phyloP scores from a whole-genome alignment of 2,888 invertebrate genomes.

The Apodemia mormo region DNA sequence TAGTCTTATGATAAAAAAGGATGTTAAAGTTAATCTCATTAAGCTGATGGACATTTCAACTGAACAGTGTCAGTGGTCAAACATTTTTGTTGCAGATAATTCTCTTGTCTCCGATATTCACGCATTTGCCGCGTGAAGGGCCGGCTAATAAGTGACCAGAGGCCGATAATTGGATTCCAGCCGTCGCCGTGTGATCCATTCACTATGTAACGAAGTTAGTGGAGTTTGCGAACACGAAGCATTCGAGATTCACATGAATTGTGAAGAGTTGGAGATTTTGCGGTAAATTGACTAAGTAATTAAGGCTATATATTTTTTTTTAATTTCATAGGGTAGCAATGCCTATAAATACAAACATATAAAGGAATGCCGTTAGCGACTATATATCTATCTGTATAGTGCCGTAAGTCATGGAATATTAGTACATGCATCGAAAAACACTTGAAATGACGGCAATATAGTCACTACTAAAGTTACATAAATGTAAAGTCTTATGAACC shows the following conservation, averaged over 20 bases:
- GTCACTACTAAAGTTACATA: no score
- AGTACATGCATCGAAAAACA: no score
- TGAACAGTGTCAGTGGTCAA: not conserved
- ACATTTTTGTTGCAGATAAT: not conserved
- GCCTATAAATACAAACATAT: no score
- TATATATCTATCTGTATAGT: no score
- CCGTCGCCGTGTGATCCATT: constrained; percentile 4
- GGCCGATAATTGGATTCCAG: constrained; percentile 6
- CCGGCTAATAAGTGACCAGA: constrained; percentile 11
- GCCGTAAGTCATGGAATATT: no score
- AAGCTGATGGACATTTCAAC: not conserved
- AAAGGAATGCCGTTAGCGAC: no score
- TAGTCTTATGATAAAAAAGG: not conserved
- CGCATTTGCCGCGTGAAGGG: constrained; percentile 3
- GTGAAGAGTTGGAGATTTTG: no score
- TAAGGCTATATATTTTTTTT: no score
- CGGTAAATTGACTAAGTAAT: no score
- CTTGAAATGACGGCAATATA: no score
- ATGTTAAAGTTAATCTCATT: not conserved
- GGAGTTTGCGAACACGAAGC: not conserved
- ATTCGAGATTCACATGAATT: not conserved
- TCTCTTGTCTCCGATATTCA: not conserved
- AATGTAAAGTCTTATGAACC: no score
- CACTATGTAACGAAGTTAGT: not conserved
- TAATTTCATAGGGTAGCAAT: no score